These are phyloP conservation scores for Telenomus remus DNA, from an alignment of 1,140 invertebrate genomes.

Conservation along the genomic window DNA sequence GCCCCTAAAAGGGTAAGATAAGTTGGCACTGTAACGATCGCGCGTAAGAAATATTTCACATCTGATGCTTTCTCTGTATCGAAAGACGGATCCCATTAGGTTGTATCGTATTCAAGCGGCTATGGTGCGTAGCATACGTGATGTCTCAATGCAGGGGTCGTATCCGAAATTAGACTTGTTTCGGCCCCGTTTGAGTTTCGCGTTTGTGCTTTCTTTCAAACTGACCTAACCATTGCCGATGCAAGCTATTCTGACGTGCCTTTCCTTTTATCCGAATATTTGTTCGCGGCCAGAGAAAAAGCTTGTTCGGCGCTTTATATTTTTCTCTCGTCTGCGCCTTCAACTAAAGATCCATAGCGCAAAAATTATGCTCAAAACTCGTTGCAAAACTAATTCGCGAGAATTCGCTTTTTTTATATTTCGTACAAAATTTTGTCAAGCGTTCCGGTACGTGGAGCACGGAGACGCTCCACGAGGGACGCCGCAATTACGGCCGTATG, in stretches of 20 bases:
- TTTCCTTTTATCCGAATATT: constrained; percentile 33
- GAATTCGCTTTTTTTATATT: constrained; percentile 27
- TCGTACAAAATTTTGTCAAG: constrained; percentile 37
- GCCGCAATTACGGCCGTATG: constrained; percentile 64
- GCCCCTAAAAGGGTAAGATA: constrained; percentile 10
- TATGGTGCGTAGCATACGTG: constrained; percentile 68
- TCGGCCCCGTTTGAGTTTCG: constrained; percentile 55
- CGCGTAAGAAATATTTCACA: constrained; percentile 52
- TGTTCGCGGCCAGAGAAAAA: constrained; percentile 21
- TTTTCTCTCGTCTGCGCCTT: constrained; percentile 6
- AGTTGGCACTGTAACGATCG: constrained; percentile 24
- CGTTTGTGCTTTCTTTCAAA: constrained; percentile 64
- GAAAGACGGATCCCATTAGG: constrained; percentile 50
- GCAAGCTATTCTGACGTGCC: constrained; percentile 60
- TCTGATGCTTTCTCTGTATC: constrained; percentile 45
- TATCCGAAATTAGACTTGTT: constrained; percentile 68
- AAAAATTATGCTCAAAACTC: too few species aligned
- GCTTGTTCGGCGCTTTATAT: constrained; percentile 48
- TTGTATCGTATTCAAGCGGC: constrained; percentile 28
- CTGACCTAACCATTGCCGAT: constrained; percentile 63
- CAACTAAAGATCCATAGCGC: too few species aligned
- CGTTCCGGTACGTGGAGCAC: constrained; percentile 61
- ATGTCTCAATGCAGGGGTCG: constrained; percentile 65
- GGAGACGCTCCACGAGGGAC: constrained; percentile 58
- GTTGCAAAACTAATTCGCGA: constrained; percentile 37